Percentiles rank a stretch among this genome's conserved stretches.
These are phyloP conservation scores for Torymus texanus DNA, from an alignment of 2,888 invertebrate species.

Conservation along the genomic window DNA sequence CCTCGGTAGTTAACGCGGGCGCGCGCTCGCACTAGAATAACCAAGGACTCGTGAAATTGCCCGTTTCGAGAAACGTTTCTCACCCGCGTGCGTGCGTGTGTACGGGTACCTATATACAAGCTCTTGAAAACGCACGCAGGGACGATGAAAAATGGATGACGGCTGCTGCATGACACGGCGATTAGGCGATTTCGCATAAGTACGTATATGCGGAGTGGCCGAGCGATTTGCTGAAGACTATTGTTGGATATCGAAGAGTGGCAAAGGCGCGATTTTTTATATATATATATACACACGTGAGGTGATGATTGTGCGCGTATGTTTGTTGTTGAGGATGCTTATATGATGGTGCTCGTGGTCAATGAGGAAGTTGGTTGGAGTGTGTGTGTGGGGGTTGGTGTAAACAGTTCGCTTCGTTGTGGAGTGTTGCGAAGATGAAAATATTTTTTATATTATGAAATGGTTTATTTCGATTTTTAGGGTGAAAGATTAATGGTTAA, in stretches of 20 bases:
- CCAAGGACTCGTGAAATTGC: slow-evolving; percentile 73
- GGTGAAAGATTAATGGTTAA: too few relatives aligned
- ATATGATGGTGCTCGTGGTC: background rate
- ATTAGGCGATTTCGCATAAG: slow-evolving; percentile 10
- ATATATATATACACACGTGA: too few relatives aligned
- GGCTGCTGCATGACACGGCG: slow-evolving; percentile 1
- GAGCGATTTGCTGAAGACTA: slow-evolving; percentile 11
- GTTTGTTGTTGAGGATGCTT: slow-evolving; percentile 2
- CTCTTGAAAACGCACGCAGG: background rate
- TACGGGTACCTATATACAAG: too few relatives aligned
- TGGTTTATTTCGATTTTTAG: too few relatives aligned
- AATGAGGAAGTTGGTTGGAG: too few relatives aligned
- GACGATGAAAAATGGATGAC: slow-evolving; percentile 2
- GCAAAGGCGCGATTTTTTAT: slow-evolving; percentile 2
- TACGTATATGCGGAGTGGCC: background rate
- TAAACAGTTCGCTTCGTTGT: too few relatives aligned
- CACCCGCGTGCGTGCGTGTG: slow-evolving; percentile 19
- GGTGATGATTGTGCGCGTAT: background rate
- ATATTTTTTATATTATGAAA: too few relatives aligned
- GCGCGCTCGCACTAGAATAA: slow-evolving; percentile 64
- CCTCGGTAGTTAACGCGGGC: slow-evolving; percentile 69
- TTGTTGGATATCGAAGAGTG: background rate
- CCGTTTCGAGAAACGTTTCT: slow-evolving; percentile 62
- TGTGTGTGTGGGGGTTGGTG: too few relatives aligned
- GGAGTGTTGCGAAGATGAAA: too few relatives aligned